These are phyloP conservation scores for Phalacrocorax brasilianus DNA, from an alignment of 2,113 vertebrate species.

Conservation along the genomic window DNA sequence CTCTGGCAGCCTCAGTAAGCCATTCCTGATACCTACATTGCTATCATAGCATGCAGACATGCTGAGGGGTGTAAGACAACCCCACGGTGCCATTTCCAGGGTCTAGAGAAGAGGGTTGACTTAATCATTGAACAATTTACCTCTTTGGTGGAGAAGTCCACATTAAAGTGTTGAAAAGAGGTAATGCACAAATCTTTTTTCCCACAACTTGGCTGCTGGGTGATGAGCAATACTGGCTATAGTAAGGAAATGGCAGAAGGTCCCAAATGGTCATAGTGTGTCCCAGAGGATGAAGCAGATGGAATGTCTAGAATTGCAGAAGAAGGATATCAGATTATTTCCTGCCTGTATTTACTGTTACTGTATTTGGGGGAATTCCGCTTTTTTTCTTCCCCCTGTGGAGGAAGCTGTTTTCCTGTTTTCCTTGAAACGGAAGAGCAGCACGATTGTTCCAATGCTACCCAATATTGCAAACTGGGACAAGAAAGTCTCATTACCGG, in stretches of 20 bases:
- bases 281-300: neutral
- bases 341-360: neutral
- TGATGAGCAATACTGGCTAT: neutral
- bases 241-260: neutral
- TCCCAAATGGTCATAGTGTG: neutral
- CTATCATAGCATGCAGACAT: neutral
- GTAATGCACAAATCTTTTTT: neutral
- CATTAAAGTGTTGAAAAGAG: neutral
- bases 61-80: neutral
- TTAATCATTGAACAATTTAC: neutral
- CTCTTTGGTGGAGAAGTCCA: neutral
- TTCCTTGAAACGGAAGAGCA: neutral
- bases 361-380: neutral
- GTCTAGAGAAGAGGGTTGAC: neutral
- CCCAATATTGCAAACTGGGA: neutral
- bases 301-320: neutral
- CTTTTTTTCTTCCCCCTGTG: neutral
- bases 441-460: neutral
- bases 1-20: neutral
- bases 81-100: neutral
- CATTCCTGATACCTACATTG: accelerated
- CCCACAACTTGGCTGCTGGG: neutral
- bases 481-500: neutral
- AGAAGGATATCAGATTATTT: neutral
- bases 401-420: constrained; percentile 9